Percentiles rank a stretch among this genome's conserved stretches.
phyloP scores from a whole-genome alignment of 2,888 invertebrate species.

The Sinopyrophorus schimmeli region DNA sequence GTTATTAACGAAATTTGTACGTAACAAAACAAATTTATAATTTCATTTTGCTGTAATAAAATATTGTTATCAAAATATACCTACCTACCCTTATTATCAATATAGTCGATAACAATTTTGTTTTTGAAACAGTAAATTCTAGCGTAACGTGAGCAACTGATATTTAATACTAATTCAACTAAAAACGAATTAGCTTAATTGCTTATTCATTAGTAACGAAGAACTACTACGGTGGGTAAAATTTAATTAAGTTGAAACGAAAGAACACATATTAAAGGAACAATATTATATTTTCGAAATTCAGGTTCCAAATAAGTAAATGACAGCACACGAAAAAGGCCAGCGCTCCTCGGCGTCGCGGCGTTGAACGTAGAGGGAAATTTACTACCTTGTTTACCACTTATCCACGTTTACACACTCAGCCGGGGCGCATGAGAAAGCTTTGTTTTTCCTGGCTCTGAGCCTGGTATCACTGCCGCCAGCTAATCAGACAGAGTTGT shows the following conservation, averaged over 20 bases:
- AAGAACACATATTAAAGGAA: slow-evolving; percentile 12
- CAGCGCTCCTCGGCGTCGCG: slow-evolving; percentile 41
- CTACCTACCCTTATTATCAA: no score
- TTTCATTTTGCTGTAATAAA: no score
- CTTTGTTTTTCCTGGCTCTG: slow-evolving; percentile 55
- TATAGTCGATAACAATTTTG: no score
- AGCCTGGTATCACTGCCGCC: slow-evolving; percentile 45
- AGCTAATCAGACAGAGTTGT: slow-evolving; percentile 52
- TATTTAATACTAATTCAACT: no score
- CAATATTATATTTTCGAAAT: slow-evolving; percentile 27
- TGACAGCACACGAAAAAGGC: slow-evolving; percentile 37
- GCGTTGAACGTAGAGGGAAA: slow-evolving; percentile 49
- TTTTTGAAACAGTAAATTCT: no score
- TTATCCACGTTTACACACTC: slow-evolving; percentile 57
- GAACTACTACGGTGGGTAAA: slow-evolving; percentile 9
- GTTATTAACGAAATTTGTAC: no score
- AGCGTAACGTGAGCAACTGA: no score
- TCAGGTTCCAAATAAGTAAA: slow-evolving; percentile 30
- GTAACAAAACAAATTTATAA: no score
- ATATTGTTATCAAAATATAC: no score
- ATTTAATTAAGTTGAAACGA: slow-evolving; percentile 24
- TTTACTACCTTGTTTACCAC: slow-evolving; percentile 59
- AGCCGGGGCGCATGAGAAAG: slow-evolving; percentile 47
- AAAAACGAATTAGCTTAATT: no score
- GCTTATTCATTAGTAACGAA: no score